Conservation (phyloP, 2,888 invertebrate species). For the Volucella inflata region DNA sequence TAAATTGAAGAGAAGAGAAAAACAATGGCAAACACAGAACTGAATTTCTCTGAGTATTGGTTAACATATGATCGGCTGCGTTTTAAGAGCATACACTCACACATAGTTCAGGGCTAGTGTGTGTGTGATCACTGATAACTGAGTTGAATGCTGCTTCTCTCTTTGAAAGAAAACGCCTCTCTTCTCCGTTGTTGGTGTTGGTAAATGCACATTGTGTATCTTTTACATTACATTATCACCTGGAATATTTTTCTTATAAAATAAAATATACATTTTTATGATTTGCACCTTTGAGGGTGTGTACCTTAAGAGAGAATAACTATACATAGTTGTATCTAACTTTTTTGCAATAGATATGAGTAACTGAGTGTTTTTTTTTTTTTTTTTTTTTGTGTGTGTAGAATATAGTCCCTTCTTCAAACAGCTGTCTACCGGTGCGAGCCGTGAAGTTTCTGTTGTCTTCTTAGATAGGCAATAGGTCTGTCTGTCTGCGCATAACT, state of each 20-base stretch:
- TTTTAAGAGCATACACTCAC: constrained; percentile 58
- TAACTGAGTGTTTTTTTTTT: constrained; percentile 12
- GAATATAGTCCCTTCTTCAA: constrained; percentile 48
- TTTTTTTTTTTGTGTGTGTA: constrained; percentile 21
- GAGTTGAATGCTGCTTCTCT: constrained; percentile 23
- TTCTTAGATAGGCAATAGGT: constrained; percentile 54
- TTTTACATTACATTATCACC: constrained; percentile 59
- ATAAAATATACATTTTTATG: constrained; percentile 25
- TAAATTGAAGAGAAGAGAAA: constrained; percentile 60
- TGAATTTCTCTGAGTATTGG: constrained; percentile 15
- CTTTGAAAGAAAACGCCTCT: constrained; percentile 30
- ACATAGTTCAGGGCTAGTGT: constrained; percentile 24
- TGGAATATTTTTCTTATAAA: constrained; percentile 49
- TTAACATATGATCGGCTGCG: constrained; percentile 68
- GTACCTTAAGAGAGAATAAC: constrained; percentile 46
- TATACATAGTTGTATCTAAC: neutral
- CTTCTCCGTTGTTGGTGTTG: constrained; percentile 22
- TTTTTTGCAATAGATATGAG: constrained; percentile 38
- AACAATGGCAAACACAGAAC: constrained; percentile 56
- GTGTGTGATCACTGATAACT: constrained; percentile 42
- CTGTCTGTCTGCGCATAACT: constrained; percentile 55
- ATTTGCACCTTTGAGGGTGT: constrained; percentile 46
- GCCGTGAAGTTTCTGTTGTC: constrained; percentile 28
- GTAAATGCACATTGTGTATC: constrained; percentile 11
- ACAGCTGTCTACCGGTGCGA: constrained; percentile 61